phyloP scores from a whole-genome alignment of 35 echinoderm and acorn worm species.

The Stichopus chloronotus region DNA sequence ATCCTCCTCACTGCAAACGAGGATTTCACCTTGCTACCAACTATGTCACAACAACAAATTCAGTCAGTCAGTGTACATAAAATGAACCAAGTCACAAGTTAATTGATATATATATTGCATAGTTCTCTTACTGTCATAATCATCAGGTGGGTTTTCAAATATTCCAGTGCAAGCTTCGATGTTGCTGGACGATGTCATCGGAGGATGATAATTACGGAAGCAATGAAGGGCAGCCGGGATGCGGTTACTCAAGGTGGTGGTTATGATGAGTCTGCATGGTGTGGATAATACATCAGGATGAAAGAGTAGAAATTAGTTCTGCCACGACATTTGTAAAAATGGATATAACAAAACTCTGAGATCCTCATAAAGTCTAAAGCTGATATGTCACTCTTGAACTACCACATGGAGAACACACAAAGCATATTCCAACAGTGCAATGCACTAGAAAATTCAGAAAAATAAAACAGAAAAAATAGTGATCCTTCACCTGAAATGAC shows the following conservation, averaged over 20 bases:
- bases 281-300: background rate
- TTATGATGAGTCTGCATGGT: slow-evolving; percentile 23
- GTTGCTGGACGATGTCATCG: background rate
- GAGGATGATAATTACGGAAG: slow-evolving; percentile 41
- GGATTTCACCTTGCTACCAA: no score
- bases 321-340: no score
- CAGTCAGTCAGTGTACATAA: no score
- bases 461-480: no score
- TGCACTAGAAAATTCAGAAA: no score
- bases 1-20: no score
- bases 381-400: background rate
- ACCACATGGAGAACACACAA: background rate
- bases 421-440: no score
- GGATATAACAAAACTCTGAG: no score
- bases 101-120: no score
- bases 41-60: no score
- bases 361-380: background rate
- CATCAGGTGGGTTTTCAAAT: background rate
- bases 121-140: background rate
- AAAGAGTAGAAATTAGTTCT: background rate
- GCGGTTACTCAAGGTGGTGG: slow-evolving; percentile 12
- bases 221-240: slow-evolving; percentile 49
- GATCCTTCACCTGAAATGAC: no score
- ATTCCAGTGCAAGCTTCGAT: slow-evolving; percentile 1
- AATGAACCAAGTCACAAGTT: no score